These are phyloP conservation scores for Microtus pennsylvanicus DNA, from an alignment of 2,113 vertebrate species.

Conservation along the genomic window DNA sequence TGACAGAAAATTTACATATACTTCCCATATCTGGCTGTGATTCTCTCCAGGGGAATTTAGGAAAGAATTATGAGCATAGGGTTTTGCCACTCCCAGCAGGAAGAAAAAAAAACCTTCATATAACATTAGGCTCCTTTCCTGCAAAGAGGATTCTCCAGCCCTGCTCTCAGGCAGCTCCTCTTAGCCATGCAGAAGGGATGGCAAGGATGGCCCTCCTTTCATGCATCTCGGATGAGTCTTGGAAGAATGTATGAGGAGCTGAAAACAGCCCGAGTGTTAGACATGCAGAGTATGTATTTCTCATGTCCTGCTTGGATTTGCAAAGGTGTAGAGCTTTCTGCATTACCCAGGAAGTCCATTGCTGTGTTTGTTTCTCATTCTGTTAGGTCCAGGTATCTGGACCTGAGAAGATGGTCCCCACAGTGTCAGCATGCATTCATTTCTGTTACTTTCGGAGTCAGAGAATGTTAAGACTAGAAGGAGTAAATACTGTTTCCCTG, in stretches of 20 bases:
- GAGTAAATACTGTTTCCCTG: neutral
- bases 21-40: slow-evolving; percentile 13
- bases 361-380: neutral
- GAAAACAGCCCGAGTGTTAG: neutral
- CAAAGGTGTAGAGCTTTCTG: neutral
- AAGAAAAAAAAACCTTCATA: slow-evolving; percentile 15
- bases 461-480: neutral
- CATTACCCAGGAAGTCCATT: neutral
- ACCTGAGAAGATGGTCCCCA: neutral
- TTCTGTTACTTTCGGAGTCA: neutral
- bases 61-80: slow-evolving; percentile 37
- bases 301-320: neutral
- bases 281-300: neutral
- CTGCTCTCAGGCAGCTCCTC: neutral
- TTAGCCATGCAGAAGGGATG: neutral
- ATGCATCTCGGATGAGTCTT: neutral
- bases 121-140: neutral
- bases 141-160: neutral
- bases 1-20: slow-evolving; percentile 62
- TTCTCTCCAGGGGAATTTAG: slow-evolving; percentile 52
- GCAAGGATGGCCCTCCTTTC: neutral
- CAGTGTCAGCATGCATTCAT: neutral
- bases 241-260: neutral
- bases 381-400: neutral
- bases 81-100: slow-evolving; percentile 53